Conservation (phyloP, 2,113 vertebrate genomes). For the Bombycilla garrulus region DNA sequence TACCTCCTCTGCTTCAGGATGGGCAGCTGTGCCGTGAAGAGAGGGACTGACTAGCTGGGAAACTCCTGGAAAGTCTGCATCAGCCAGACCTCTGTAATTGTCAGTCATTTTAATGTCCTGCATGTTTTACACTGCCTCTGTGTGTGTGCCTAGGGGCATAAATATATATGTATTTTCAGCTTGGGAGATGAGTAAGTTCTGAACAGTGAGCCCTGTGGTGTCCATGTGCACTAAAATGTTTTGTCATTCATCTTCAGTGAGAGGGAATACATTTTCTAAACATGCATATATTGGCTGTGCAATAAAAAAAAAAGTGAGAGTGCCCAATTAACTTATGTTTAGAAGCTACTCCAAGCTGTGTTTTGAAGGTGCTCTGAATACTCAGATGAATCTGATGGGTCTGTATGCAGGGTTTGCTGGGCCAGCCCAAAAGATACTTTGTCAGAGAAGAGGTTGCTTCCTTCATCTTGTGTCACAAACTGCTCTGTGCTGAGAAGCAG, state of each 20-base stretch:
- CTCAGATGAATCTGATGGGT: neutral
- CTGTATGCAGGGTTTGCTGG: neutral
- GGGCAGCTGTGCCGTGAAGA: accelerated
- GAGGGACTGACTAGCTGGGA: neutral
- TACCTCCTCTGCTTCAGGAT: neutral
- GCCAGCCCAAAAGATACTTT: neutral
- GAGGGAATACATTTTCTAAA: neutral
- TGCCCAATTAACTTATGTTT: neutral
- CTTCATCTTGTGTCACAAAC: neutral
- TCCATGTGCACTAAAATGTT: neutral
- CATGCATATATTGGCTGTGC: neutral
- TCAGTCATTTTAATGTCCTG: neutral
- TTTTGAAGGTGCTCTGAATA: neutral
- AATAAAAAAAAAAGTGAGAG: neutral
- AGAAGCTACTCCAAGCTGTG: neutral
- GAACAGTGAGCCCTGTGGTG: neutral
- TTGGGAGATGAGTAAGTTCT: neutral
- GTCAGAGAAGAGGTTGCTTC: neutral
- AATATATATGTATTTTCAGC: neutral
- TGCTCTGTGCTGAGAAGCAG: neutral
- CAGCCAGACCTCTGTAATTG: neutral
- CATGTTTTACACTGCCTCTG: neutral
- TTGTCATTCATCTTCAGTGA: neutral
- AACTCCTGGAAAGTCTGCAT: neutral
- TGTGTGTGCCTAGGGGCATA: neutral